phyloP scores from a whole-genome alignment of 2,888 invertebrate genomes.

The Pediacus dermestoides region DNA sequence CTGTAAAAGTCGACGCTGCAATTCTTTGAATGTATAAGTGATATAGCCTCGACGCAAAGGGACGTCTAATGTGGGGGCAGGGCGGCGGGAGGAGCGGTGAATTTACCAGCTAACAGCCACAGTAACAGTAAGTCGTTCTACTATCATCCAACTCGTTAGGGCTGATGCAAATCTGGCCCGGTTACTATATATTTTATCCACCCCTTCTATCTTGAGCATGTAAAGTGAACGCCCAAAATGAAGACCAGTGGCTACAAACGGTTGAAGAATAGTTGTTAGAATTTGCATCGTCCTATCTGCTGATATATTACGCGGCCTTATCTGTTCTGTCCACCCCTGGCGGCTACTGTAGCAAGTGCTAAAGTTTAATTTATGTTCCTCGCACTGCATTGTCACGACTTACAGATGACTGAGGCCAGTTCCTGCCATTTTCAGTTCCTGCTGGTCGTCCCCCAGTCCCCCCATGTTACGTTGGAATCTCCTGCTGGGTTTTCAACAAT shows the following conservation, averaged over 20 bases:
- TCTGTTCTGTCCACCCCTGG: conserved; percentile 50
- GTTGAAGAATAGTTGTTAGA: conserved; percentile 43
- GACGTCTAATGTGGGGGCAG: no score
- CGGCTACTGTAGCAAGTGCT: conserved; percentile 49
- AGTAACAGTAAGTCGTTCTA: conserved; percentile 20
- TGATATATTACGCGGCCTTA: conserved; percentile 51
- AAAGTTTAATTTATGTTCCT: conserved; percentile 52
- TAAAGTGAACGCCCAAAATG: conserved; percentile 20
- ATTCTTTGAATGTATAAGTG: conserved; percentile 36
- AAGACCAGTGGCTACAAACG: conserved; percentile 8
- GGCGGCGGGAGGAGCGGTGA: conserved; percentile 24
- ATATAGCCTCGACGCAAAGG: conserved; percentile 18
- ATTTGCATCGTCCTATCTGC: conserved; percentile 46
- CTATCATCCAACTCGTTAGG: conserved; percentile 36
- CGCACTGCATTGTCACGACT: conserved; percentile 51
- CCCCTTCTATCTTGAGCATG: conserved; percentile 27
- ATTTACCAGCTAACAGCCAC: conserved; percentile 27
- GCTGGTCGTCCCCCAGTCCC: conserved; percentile 8
- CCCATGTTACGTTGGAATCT: no score
- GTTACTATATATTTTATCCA: conserved; percentile 32
- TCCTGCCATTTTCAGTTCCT: conserved; percentile 10
- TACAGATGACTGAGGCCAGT: conserved; percentile 47
- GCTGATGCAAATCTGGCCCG: conserved; percentile 37
- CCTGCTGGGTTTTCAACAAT: no score
- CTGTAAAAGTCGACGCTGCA: conserved; percentile 28